Percentiles rank a stretch among this genome's conserved stretches.
Conservation (phyloP, 2,113 vertebrate species). For the Siniperca knerii region DNA sequence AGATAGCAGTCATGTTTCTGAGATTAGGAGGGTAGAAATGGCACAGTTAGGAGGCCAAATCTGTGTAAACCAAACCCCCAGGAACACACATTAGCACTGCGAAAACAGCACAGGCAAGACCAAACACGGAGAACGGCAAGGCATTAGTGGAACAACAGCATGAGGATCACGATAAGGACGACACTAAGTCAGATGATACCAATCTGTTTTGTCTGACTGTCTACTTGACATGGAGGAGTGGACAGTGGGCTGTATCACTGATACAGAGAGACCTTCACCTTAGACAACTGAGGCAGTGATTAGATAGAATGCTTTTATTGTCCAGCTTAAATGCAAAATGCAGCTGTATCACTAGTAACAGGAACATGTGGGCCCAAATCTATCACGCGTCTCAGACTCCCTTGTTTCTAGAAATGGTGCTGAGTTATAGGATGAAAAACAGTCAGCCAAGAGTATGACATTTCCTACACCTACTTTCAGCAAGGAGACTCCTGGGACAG, state of each 20-base stretch:
- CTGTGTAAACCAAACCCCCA: slow-evolving; percentile 66
- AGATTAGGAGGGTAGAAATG: slow-evolving; percentile 65
- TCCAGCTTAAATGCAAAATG: slow-evolving; percentile 7
- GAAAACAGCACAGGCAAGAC: not conserved
- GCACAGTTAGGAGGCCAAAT: slow-evolving; percentile 51
- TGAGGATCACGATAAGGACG: slow-evolving; percentile 59
- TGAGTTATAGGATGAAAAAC: slow-evolving; percentile 17
- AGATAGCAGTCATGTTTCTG: slow-evolving; percentile 71
- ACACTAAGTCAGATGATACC: slow-evolving; percentile 59
- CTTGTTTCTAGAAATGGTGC: slow-evolving; percentile 10
- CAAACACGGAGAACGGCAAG: slow-evolving; percentile 9
- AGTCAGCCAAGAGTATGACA: not conserved
- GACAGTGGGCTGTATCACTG: slow-evolving; percentile 52
- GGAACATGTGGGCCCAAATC: not conserved
- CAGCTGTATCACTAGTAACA: not conserved
- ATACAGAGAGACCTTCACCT: slow-evolving; percentile 40
- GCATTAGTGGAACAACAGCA: slow-evolving; percentile 57
- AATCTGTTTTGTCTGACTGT: slow-evolving; percentile 64
- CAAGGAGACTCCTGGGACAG: slow-evolving; percentile 24
- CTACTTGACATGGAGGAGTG: slow-evolving; percentile 57
- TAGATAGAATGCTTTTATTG: slow-evolving; percentile 51
- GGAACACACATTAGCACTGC: slow-evolving; percentile 61
- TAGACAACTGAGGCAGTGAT: slow-evolving; percentile 49
- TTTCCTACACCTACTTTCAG: slow-evolving; percentile 1
- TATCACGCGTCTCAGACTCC: slow-evolving; percentile 22